Evolutionary conservation across 2,797 vertebrate species (phyloP), one percentile per base, ranked within the genome.

Genomic region (Petrocephalus schoutedeni): DNA sequence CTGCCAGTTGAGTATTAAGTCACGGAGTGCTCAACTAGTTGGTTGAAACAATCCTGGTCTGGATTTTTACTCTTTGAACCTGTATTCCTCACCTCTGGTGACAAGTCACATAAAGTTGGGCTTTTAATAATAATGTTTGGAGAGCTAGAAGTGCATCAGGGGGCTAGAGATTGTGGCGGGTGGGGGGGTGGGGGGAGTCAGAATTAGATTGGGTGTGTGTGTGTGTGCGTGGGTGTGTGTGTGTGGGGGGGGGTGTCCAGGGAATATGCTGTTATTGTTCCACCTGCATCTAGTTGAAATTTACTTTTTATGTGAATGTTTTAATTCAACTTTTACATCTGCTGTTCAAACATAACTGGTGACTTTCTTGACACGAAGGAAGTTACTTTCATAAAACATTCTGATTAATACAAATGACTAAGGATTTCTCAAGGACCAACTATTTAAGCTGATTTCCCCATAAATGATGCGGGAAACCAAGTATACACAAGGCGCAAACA

Each of bases 271-370:
- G 10, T 23, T 71, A 28, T 14, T 71, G 64, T 71, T 36, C 64
- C 1, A 1, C 28, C 23, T 12, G 10, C 61, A 67, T 67, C 23
- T 67, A 71, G 28, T 28, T 14, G 23, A 32, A 28, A 14, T 71
- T 32, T 16, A 85, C 53, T 12, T 80, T 80, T 80, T 80, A 80
- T 80, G 74, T 54, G 86, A 54, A 87, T 45, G 5, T n/a, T 87
- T 82, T 16, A 80, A 16, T 49, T 53, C 14, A 14, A 36, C 80
- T 49, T 84, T 49, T 21, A 67, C 32, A 53, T 53, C 12, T 49
- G n/a, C 41, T n/a, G 12, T 36, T 23, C 21, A 82, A 88, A 49
- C 61, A 1, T 12, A 36, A 88, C 8, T 3, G 9, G 16, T 1
- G 8, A 58, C 3, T n/a, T 49, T 21, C 49, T 54, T 32, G 49